Base-by-base conservation (phyloP, 2,888 invertebrate genomes). In the Choristoneura rosaceana region DNA sequence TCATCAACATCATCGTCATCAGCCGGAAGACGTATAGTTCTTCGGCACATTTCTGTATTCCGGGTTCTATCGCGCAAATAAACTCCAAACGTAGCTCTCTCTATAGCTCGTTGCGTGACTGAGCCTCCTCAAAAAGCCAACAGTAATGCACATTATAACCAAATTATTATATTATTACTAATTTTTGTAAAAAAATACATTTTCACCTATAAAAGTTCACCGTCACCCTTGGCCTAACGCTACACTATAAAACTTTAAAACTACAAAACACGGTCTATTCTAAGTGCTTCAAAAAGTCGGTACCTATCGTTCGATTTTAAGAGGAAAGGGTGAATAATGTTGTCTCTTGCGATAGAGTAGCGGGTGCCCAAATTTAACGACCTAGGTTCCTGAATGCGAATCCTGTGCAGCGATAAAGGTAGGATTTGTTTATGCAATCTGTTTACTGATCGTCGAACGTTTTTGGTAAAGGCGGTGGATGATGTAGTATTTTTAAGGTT, bases 261-360 rank as follows among this genome's bases (percentile, higher is more conserved):
- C 10, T 4, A 34, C 59, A 38, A 43, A 58, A 15, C 38, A 15
- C 43, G 15, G 47, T 60, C 47, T 64, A 41, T 70, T 60, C 17
- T 41, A 34, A 62, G 50, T 47, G 41, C 50, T 69, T 52, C 25
- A 41, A 52, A 47, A 52, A 10, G 41, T 60, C 47, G 25, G 59
- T 25, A 38, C 38, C 38, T 38, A 10, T 60, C 81, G 80, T 87
- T 85, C 82, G 76, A 79, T 87, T 87, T 88, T 88, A 88, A 83
- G 85, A 89, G 76, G 75, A 78, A 82, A 82, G 84, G 84, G 84
- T 83, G 82, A 87, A 87, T 83, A 84, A 82, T 82, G 80, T 77
- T 77, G 80, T 84, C 81, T 84, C 77, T 79, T 76, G 77, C 81
- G 77, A 85, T 85, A 86, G 80, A 87, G 85, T 82, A 74, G 70